Evolutionary conservation across 2,888 invertebrate genomes (phyloP).

Genomic region (Bombylius major): DNA sequence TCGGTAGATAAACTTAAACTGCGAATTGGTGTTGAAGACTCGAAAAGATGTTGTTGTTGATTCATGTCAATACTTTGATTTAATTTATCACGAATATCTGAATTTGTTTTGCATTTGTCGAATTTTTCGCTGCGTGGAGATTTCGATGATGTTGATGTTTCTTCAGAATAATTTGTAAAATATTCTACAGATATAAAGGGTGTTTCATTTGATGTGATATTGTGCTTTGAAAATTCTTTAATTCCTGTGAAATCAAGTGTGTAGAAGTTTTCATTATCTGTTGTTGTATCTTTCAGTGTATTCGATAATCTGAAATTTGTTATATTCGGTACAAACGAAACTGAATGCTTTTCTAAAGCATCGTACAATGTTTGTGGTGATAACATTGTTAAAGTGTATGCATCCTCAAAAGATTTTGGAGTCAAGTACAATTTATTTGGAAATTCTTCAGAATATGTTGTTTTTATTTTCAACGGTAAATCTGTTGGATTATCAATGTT

Average conservation of each 20-base stretch:
- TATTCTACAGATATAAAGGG: neutral
- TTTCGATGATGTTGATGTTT: neutral
- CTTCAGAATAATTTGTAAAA: neutral
- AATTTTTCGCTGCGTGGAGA: neutral
- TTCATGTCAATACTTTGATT: too few species aligned
- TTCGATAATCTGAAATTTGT: too few species aligned
- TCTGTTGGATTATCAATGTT: too few species aligned
- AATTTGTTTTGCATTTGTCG: neutral
- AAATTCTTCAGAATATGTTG: too few species aligned
- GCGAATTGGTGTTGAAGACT: neutral
- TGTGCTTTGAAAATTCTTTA: too few species aligned
- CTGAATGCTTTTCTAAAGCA: neutral
- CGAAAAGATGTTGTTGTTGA: neutral
- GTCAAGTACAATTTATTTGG: slow-evolving; percentile 4
- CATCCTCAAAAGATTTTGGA: slow-evolving; percentile 25
- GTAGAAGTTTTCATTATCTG: too few species aligned
- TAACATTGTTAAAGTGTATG: slow-evolving; percentile 26
- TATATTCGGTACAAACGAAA: neutral
- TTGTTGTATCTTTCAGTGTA: neutral
- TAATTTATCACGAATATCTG: neutral
- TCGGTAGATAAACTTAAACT: neutral
- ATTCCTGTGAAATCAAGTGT: too few species aligned
- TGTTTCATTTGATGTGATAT: too few species aligned
- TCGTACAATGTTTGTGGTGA: slow-evolving; percentile 23
- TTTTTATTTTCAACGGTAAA: too few species aligned